Conservation (phyloP, 1,140 invertebrate species). For the Wasmannia auropunctata region DNA sequence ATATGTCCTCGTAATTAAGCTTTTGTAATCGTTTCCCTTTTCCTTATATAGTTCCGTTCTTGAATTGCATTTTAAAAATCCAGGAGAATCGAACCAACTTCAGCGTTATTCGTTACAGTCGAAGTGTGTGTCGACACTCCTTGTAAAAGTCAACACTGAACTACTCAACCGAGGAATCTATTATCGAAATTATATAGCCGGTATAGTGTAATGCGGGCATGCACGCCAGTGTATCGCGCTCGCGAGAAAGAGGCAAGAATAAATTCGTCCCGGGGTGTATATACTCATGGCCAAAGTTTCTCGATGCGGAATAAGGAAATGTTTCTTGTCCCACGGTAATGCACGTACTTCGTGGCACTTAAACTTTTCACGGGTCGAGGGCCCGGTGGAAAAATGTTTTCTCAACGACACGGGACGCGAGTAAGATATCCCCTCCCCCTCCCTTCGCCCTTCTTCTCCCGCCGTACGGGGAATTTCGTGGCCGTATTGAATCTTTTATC, state of each 20-base stretch:
- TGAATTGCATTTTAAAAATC: neutral
- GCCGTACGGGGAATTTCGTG: neutral
- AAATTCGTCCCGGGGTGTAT: constrained; percentile 8
- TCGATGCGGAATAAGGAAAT: constrained; percentile 33
- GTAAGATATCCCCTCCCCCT: too few relatives aligned
- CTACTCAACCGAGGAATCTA: neutral
- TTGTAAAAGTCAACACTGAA: neutral
- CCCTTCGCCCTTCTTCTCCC: too few relatives aligned
- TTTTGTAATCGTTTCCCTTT: neutral
- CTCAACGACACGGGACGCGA: neutral
- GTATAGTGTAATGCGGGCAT: neutral
- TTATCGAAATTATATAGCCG: neutral
- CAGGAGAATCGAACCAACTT: neutral
- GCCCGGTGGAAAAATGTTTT: constrained; percentile 25
- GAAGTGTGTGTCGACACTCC: neutral
- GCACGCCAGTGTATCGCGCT: neutral
- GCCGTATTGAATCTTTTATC: neutral
- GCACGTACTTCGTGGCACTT: constrained; percentile 44
- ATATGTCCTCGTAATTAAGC: neutral
- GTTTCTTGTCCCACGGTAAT: constrained; percentile 42
- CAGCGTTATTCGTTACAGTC: too few relatives aligned
- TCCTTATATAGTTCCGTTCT: neutral
- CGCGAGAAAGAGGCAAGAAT: neutral
- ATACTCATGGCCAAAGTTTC: constrained; percentile 23
- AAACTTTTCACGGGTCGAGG: constrained; percentile 35